A percentile compares a stretch with the other conserved stretches of the same genome.
These are phyloP conservation scores for Ammodytes dubius DNA, from an alignment of 2,113 vertebrate species.

Conservation along the genomic window DNA sequence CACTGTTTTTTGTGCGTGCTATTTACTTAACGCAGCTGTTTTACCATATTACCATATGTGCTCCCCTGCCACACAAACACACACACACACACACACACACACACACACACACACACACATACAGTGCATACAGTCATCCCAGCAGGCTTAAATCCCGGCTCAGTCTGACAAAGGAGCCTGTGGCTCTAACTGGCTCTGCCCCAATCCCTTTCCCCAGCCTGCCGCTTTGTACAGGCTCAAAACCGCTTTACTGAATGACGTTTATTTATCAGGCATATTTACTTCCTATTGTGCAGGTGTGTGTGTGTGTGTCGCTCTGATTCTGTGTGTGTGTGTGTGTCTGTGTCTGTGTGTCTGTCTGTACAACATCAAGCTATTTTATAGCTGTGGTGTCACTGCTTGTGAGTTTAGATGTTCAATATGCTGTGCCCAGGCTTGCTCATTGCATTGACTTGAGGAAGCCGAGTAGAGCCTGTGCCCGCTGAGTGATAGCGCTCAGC, in stretches of 20 bases:
- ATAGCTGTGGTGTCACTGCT: conserved; percentile 16
- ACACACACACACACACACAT: conserved; percentile 36
- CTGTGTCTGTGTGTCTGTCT: not conserved
- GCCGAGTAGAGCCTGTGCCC: conserved; percentile 13
- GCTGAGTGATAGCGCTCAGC: conserved; percentile 32
- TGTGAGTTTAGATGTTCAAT: conserved; percentile 22
- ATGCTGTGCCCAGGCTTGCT: conserved; percentile 4
- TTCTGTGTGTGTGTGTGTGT: not conserved
- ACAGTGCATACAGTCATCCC: conserved; percentile 39
- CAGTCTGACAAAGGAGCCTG: conserved; percentile 78
- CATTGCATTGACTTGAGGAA: conserved; percentile 6
- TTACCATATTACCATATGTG: conserved; percentile 55
- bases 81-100: conserved; percentile 18
- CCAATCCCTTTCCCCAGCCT: conserved; percentile 75
- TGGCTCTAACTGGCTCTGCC: conserved; percentile 77
- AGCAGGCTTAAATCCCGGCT: conserved; percentile 77
- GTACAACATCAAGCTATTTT: conserved; percentile 34
- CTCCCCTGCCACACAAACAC: conserved; percentile 31
- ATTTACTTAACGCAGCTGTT: conserved; percentile 62
- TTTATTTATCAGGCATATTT: conserved; percentile 73
- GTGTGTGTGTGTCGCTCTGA: not conserved
- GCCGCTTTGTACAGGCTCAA: conserved; percentile 69
- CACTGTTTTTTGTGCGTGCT: conserved; percentile 36
- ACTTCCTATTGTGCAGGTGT: conserved; percentile 46
- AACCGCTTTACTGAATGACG: conserved; percentile 58